Conservation (phyloP, 2,113 vertebrate species). For the Orthonyx spaldingii region DNA sequence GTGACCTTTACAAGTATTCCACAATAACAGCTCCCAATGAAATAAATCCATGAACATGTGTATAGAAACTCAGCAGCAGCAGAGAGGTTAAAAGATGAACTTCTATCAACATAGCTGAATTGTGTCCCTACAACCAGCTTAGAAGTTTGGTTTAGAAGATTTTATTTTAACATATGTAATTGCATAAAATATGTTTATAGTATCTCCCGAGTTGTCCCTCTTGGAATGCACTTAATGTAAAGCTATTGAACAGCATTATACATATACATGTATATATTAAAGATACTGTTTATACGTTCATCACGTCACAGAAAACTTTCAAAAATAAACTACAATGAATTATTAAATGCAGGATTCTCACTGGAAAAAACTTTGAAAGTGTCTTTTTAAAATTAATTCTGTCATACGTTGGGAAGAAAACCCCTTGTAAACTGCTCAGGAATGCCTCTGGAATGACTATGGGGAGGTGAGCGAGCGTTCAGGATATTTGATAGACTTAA, state of each 20-base stretch:
- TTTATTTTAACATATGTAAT: neutral
- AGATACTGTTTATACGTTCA: neutral
- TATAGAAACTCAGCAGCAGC: neutral
- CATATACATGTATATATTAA: neutral
- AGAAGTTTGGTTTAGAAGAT: neutral
- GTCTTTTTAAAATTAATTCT: neutral
- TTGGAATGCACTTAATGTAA: neutral
- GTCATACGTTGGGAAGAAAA: neutral
- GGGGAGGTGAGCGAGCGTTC: neutral
- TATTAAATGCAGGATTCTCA: neutral
- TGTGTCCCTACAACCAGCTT: neutral
- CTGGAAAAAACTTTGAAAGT: neutral
- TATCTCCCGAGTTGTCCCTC: neutral
- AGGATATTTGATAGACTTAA: neutral
- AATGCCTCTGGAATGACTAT: neutral
- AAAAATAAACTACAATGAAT: neutral
- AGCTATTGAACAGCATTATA: neutral
- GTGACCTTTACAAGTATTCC: conserved; percentile 34
- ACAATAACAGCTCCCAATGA: neutral
- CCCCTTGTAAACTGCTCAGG: neutral
- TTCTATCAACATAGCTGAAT: neutral
- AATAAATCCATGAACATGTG: conserved; percentile 36
- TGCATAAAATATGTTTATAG: neutral
- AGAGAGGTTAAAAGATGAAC: neutral
- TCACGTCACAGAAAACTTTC: neutral